Evolutionary conservation across 1,140 invertebrate species (phyloP).

Genomic region (Drosophila ambigua): DNA sequence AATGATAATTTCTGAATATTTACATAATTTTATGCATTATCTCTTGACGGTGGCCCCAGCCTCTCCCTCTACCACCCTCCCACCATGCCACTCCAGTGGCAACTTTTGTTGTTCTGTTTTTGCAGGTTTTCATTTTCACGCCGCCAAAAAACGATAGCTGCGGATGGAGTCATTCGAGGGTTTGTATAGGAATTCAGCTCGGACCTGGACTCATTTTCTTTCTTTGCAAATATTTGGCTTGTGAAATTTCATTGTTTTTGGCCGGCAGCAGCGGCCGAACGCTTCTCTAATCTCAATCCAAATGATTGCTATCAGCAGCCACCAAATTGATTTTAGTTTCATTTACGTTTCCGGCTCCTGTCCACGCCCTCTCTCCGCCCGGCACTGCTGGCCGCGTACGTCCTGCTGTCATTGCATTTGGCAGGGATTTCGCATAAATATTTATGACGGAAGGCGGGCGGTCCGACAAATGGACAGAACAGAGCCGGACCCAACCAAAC

Average conservation of each 20-base stretch:
- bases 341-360: slow-evolving; percentile 67
- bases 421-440: slow-evolving; percentile 68
- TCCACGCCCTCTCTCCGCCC: not conserved
- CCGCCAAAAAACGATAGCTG: slow-evolving; percentile 38
- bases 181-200: not conserved
- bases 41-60: slow-evolving; percentile 20
- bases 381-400: not conserved
- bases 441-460: slow-evolving; percentile 56
- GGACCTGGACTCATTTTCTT: not conserved
- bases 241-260: slow-evolving; percentile 59
- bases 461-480: too few species aligned
- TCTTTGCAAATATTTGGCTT: slow-evolving; percentile 59
- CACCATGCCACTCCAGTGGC: not conserved
- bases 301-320: slow-evolving; percentile 70
- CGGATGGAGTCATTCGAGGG: slow-evolving; percentile 32
- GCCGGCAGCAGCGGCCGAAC: slow-evolving; percentile 7
- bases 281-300: slow-evolving; percentile 68
- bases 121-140: slow-evolving; percentile 38
- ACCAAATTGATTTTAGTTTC: slow-evolving; percentile 80
- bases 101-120: slow-evolving; percentile 33
- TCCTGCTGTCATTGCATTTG: slow-evolving; percentile 56
- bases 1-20: slow-evolving; percentile 80
- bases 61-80: not conserved
- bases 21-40: slow-evolving; percentile 82
- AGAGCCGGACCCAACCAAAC: too few species aligned